Evolutionary conservation across 2,113 vertebrate genomes (phyloP).

Genomic region (Pituophis catenifer): DNA sequence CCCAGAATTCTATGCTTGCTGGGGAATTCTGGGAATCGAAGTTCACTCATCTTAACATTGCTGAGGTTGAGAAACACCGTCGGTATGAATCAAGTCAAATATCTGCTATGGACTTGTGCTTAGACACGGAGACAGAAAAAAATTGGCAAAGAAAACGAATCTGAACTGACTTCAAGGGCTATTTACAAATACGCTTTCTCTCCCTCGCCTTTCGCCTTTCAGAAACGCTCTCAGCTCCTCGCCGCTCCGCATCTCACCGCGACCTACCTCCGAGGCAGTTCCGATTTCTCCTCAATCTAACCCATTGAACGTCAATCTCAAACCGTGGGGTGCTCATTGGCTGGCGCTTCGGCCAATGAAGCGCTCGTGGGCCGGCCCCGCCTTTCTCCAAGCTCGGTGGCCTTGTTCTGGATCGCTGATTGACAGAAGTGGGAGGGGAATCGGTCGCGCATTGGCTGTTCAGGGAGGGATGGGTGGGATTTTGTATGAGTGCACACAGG

Average conservation of each 20-base stretch:
- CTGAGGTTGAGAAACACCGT: neutral
- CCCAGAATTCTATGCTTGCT: neutral
- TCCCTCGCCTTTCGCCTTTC: neutral
- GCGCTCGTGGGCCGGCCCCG: accelerated
- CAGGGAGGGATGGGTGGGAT: conserved; percentile 8
- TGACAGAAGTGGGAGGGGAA: neutral
- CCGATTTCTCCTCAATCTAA: neutral
- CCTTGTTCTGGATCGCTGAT: neutral
- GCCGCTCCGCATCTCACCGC: neutral
- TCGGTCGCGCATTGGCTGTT: conserved; percentile 14
- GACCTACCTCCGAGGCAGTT: neutral
- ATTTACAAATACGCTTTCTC: neutral
- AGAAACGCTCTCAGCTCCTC: accelerated
- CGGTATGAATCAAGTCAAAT: neutral
- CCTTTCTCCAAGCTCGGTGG: neutral
- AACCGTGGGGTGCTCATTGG: neutral
- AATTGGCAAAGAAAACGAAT: neutral
- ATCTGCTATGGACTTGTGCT: neutral
- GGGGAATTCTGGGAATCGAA: neutral
- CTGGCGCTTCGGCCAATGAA: neutral
- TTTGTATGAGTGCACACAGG: neutral
- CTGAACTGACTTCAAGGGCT: neutral
- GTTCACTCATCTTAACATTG: neutral
- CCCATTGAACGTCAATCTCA: neutral
- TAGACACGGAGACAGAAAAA: neutral